Evolutionary conservation across 2,888 invertebrate species (phyloP), one percentile per base, ranked within the genome.

Genomic region (Phaonia tiefii): DNA sequence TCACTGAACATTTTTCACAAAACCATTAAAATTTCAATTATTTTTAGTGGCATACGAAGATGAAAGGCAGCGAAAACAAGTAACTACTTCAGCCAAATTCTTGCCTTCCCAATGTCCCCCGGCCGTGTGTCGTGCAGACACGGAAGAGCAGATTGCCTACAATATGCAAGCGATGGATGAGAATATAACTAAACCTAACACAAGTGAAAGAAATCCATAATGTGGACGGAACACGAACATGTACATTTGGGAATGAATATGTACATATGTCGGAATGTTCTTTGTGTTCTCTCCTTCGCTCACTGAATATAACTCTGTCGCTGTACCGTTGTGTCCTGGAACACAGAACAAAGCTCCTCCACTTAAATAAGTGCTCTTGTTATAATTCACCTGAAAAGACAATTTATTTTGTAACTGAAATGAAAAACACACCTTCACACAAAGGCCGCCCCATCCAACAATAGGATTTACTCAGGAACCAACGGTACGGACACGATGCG

Each of bases 371-470:
- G 81, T 78, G 70, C 81, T 71, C 81, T 81, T 78, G 75, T 72
- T 72, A 81, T 81, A 81, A 81, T 81, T 81, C 77, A 81, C 81
- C 77, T 81, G 81, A 81, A 81, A 81, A 78, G 77, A 81, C 81
- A 81, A 81, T 81, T 77, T 81, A 73, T 81, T 81, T 81, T 81
- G 81, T 81, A 81, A 69, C 75, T 78, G 60, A 72, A 74, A 77
- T 72, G 63, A 67, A 78, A 75, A 66, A 74, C 70, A 42, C 63
- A 22, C 63, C 22, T 75, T 49, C 46, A 31, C 72, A 74, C 51
- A 75, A 37, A 65, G n/a, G 54, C 49, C 22, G 49, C 26, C 31
- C n/a, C 20, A 49, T 15, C 42, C 69, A 54, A 80, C 72, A 75
- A 80, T 69, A 72, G 63, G n/a, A 65, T 65, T 63, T 72, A 72